Conservation (phyloP, 2,888 invertebrate genomes). For the Neoaliturus tenellus region DNA sequence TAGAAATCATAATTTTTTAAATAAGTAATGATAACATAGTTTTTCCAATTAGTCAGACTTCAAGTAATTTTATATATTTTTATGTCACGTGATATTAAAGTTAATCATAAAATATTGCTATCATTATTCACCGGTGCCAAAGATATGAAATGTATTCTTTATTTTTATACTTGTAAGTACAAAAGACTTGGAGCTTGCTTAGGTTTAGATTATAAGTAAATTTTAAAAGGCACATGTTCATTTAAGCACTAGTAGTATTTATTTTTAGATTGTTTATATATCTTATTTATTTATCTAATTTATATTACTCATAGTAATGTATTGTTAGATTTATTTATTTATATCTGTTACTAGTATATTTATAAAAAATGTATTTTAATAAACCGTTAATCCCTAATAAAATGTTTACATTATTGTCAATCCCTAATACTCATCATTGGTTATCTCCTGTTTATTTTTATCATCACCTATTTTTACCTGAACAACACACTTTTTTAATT, state of each 20-base stretch:
- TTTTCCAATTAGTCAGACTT: too few species aligned
- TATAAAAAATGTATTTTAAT: not conserved
- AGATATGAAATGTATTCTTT: not conserved
- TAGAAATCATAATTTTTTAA: too few species aligned
- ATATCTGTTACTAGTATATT: not conserved
- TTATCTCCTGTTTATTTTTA: too few species aligned
- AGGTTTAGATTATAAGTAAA: not conserved
- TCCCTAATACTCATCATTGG: too few species aligned
- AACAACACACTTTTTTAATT: too few species aligned
- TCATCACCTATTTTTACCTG: too few species aligned
- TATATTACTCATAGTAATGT: not conserved
- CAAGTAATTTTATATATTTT: too few species aligned
- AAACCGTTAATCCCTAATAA: not conserved
- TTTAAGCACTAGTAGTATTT: constrained; percentile 13
- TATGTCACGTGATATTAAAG: too few species aligned
- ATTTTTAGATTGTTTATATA: constrained; percentile 8
- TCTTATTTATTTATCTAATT: not conserved
- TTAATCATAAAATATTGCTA: not conserved
- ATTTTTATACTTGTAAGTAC: constrained; percentile 8
- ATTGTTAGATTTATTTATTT: not conserved
- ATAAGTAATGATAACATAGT: too few species aligned
- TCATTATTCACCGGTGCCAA: not conserved
- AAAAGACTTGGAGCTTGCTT: not conserved
- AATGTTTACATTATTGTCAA: too few species aligned
- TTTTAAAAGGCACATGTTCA: not conserved